Evolutionary conservation across 2,113 vertebrate species (phyloP).

Genomic region (Hippopotamus amphibius): DNA sequence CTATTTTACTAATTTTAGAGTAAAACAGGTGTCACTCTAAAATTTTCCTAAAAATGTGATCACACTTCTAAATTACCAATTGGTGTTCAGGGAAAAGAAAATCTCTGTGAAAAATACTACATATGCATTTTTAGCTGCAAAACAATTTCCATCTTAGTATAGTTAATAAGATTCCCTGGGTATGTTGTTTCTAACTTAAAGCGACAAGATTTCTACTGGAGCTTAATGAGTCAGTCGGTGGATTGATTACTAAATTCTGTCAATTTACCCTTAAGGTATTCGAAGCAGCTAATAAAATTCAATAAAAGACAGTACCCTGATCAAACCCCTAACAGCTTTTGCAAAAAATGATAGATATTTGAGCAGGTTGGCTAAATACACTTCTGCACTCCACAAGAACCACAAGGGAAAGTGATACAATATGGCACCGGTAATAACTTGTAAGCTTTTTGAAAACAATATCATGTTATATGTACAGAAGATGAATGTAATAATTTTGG

Average conservation of each 20-base stretch:
- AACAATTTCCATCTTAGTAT: not conserved
- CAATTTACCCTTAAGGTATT: conserved; percentile 88
- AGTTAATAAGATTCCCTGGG: conserved; percentile 60
- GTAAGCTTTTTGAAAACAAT: conserved; percentile 16
- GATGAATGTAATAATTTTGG: not conserved
- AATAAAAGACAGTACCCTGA: conserved; percentile 80
- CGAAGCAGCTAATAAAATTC: conserved; percentile 82
- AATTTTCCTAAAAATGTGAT: conserved; percentile 55
- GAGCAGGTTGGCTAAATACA: conserved; percentile 83
- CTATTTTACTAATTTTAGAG: not conserved
- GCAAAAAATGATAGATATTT: conserved; percentile 87
- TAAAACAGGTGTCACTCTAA: not conserved
- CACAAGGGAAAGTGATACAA: conserved; percentile 76
- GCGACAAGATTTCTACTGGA: conserved; percentile 60
- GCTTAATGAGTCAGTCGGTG: conserved; percentile 64
- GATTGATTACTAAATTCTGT: conserved; percentile 89
- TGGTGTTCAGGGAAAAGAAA: conserved; percentile 36
- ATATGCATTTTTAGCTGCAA: conserved; percentile 32
- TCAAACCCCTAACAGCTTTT: conserved; percentile 88
- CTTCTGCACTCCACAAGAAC: conserved; percentile 57
- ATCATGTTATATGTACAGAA: not conserved
- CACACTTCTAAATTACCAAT: conserved; percentile 63
- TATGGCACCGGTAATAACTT: conserved; percentile 83
- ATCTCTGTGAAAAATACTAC: not conserved
- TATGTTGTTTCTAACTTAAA: conserved; percentile 70